Conservation (phyloP, 1,140 invertebrate genomes). For the Pectinophora gossypiella region DNA sequence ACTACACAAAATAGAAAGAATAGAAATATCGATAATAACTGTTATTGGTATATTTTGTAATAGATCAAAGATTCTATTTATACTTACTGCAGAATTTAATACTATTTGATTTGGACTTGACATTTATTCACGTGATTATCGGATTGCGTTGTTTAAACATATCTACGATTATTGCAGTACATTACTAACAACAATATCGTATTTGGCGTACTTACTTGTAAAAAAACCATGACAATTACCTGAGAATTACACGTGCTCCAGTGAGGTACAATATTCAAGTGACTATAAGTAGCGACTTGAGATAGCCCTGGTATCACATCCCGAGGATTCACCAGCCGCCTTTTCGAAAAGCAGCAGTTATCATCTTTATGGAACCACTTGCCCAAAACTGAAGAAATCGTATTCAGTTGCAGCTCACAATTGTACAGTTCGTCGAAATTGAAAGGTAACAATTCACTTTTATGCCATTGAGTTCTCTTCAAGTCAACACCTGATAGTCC, state of each 20-base stretch:
- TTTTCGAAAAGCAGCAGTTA: slow-evolving; percentile 45
- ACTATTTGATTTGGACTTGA: too few relatives aligned
- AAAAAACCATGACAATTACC: too few relatives aligned
- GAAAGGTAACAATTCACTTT: slow-evolving; percentile 12
- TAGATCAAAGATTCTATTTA: not conserved
- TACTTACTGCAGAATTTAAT: too few relatives aligned
- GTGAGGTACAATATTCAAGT: slow-evolving; percentile 53
- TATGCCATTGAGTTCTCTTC: slow-evolving; percentile 20
- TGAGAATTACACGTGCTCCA: slow-evolving; percentile 48
- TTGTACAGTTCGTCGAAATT: slow-evolving; percentile 42
- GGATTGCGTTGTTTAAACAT: too few relatives aligned
- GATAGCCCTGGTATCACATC: slow-evolving; percentile 42
- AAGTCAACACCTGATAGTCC: slow-evolving; percentile 13
- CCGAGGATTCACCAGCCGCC: slow-evolving; percentile 42
- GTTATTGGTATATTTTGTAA: not conserved
- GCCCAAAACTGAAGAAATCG: slow-evolving; percentile 22
- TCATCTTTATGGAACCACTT: slow-evolving; percentile 22
- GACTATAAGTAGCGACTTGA: slow-evolving; percentile 37
- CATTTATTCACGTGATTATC: too few relatives aligned
- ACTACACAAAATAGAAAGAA: too few relatives aligned
- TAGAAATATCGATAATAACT: too few relatives aligned
- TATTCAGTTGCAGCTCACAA: slow-evolving; percentile 33
- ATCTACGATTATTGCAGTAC: too few relatives aligned
- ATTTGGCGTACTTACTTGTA: too few relatives aligned
- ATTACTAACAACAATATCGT: too few relatives aligned